Base-by-base conservation (phyloP, 2,888 invertebrate genomes). In the Azorinus chamasolen region DNA sequence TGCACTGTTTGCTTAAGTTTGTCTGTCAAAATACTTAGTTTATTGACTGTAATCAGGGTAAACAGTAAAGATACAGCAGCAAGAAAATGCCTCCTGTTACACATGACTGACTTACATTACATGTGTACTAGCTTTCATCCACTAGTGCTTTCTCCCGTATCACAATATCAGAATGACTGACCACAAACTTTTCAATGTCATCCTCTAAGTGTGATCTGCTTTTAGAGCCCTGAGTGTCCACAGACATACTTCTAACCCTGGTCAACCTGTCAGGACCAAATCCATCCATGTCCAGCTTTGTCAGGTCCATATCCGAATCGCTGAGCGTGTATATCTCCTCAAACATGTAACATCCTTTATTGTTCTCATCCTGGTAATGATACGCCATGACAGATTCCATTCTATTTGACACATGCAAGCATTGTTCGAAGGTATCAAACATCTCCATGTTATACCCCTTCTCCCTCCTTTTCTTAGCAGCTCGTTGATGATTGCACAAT, bases 351-450 rank as follows among this genome's bases (percentile, higher is more conserved):
- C 79, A 76, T 32, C 72, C 48, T 18, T 45, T 66, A 51, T 82
- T 73, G n/a, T 64, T 69, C 45, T 83, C 84, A 45, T 89, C 89
- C 22, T 78, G 80, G 66, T 91, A 91, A 66, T 90, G 85, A 59
- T 88, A 91, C 0, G 90, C 86, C 58, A 90, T 74, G 1, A 87
- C 75, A 0, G 91, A 88, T 39, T 91, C 90, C 87, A 89, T 89
- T 50, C 90, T 87, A 32, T 90, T 86, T 14, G 88, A 78, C 5
- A 89, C 82, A 24, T 88, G 86, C 16, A 91, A 73, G 57, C 85
- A 89, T 55, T 91, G 86, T 50, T 90, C 90, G 71, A 90, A 89
- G 2, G 89, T 88, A 69, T 90, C 91, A 68, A 50, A 62, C 0
- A 83, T 50, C 50, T 83, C 79, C 46, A 53, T 43, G 25, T 45